A percentile compares a stretch with the other conserved stretches of the same genome.
phyloP scores from a whole-genome alignment of 2,888 invertebrate genomes.

The Pristionchus maxplancki region DNA sequence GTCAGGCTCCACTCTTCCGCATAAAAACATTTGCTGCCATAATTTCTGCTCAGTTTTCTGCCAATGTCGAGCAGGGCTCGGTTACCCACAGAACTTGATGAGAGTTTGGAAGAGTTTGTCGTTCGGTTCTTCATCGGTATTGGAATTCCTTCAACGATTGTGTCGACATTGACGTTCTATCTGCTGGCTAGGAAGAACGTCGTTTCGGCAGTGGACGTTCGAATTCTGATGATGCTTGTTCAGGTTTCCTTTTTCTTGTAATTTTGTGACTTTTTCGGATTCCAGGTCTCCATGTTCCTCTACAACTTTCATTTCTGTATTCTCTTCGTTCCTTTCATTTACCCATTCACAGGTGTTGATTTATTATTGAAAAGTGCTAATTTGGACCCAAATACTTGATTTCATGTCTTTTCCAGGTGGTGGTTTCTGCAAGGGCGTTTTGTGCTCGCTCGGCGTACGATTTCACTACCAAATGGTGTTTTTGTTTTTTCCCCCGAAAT shows the following conservation, averaged over 20 bases:
- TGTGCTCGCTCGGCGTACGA: not conserved
- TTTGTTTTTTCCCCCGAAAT: not conserved
- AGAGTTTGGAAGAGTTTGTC: too few relatives aligned
- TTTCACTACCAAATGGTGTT: not conserved
- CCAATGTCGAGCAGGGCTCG: not conserved
- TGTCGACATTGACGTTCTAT: not conserved
- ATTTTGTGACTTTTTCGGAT: not conserved
- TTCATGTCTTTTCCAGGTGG: not conserved
- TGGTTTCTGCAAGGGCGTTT: not conserved
- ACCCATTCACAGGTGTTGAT: not conserved
- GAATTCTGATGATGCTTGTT: not conserved
- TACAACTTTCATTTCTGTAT: not conserved
- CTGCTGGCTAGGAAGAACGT: not conserved
- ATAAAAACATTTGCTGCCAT: too few relatives aligned
- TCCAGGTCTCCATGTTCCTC: not conserved
- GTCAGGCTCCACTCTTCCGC: too few relatives aligned
- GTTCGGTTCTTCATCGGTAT: not conserved
- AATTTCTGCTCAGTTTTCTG: too few relatives aligned
- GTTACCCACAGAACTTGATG: not conserved
- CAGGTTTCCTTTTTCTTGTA: not conserved
- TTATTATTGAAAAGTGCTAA: not conserved
- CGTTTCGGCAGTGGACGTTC: not conserved
- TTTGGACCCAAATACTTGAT: not conserved
- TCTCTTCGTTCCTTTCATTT: not conserved
- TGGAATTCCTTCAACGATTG: not conserved